A percentile compares a stretch with the other conserved stretches of the same genome.
Evolutionary conservation across 2,888 invertebrate species (phyloP).

Genomic region (Microplitis deprimator): DNA sequence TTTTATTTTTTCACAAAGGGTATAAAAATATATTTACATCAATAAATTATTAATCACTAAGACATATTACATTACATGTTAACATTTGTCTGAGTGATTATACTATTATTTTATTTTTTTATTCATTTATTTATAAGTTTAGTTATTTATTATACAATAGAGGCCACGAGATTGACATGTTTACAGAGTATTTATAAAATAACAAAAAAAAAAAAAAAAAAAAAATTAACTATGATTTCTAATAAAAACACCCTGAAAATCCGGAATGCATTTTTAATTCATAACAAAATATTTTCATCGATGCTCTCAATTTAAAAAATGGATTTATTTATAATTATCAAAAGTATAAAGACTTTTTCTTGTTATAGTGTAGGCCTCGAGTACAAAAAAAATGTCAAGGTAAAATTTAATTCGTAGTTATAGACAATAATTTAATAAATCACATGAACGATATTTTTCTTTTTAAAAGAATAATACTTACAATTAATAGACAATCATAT

Average conservation of each 20-base stretch:
- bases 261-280: background rate
- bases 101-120: slow-evolving; percentile 23
- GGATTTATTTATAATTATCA: background rate
- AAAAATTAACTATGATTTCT: background rate
- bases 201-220: background rate
- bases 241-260: background rate
- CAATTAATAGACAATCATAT: background rate
- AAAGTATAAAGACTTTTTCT: background rate
- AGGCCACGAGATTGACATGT: background rate
- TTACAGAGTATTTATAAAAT: background rate
- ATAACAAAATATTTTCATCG: background rate
- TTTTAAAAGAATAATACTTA: background rate
- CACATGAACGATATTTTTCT: background rate
- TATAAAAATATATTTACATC: slow-evolving; percentile 62
- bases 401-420: background rate
- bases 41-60: slow-evolving; percentile 33
- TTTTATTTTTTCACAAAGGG: slow-evolving; percentile 43
- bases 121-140: background rate
- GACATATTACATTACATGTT: background rate
- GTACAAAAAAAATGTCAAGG: background rate
- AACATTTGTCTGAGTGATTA: slow-evolving; percentile 18
- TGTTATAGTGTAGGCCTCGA: background rate
- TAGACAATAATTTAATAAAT: background rate
- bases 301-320: background rate
- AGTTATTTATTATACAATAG: slow-evolving; percentile 7